A percentile compares a stretch with the other conserved stretches of the same genome.
phyloP scores from a whole-genome alignment of 1,140 invertebrate genomes.

The Hylaeus volcanicus region DNA sequence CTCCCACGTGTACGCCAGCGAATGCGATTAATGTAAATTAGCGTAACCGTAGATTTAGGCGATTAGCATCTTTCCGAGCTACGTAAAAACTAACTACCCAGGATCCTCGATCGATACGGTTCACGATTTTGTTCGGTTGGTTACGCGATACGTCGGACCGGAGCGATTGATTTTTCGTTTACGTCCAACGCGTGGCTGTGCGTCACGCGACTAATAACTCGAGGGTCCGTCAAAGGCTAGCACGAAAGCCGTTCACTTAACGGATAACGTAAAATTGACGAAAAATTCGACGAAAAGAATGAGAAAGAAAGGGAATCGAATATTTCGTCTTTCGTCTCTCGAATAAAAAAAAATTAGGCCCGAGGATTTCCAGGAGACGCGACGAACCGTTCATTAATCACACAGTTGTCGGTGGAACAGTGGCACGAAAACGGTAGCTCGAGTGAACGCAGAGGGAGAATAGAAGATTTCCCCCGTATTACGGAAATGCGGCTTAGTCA shows the following conservation, averaged over 20 bases:
- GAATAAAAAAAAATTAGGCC: neutral
- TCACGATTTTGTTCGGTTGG: no score
- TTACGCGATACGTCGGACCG: neutral
- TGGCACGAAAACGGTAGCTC: neutral
- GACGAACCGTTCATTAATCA: neutral
- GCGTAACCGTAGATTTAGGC: no score
- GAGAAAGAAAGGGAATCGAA: no score
- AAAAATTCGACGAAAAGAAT: no score
- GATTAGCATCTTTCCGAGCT: no score
- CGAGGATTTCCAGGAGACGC: neutral
- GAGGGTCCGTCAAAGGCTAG: no score
- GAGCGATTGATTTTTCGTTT: neutral
- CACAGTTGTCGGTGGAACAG: neutral
- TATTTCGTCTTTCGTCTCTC: no score
- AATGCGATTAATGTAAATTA: no score
- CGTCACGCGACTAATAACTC: neutral
- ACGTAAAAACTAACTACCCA: no score
- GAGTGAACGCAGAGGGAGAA: neutral
- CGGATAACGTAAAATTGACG: neutral
- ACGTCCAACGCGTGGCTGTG: neutral
- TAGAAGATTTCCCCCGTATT: constrained; percentile 13
- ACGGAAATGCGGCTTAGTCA: constrained; percentile 62
- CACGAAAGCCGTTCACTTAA: no score
- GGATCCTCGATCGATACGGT: no score
- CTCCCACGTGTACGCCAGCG: no score